A percentile compares a stretch with the other conserved stretches of the same genome.
Evolutionary conservation across 2,888 invertebrate genomes (phyloP).

Genomic region (Drosophila paranaensis): DNA sequence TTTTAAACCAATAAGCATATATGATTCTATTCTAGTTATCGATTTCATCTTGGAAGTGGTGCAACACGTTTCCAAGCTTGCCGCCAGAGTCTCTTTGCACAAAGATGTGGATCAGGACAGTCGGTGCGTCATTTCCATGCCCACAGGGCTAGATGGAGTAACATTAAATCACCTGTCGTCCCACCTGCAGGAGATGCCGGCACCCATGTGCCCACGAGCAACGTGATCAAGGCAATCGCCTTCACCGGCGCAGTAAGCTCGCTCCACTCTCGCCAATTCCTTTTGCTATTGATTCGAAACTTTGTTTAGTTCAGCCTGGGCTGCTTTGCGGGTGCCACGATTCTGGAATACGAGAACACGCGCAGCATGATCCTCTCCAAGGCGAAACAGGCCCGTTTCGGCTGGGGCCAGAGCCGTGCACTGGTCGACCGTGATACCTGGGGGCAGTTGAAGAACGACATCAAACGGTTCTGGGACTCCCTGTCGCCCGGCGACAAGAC

Average conservation of each 20-base stretch:
- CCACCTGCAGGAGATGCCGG: conserved; percentile 50
- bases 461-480: conserved; percentile 88
- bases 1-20: neutral
- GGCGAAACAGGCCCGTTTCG: conserved; percentile 85
- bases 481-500: conserved; percentile 91
- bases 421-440: conserved; percentile 59
- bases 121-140: conserved; percentile 52
- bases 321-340: conserved; percentile 90
- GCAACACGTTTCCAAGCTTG: conserved; percentile 25
- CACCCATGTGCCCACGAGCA: conserved; percentile 69
- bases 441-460: conserved; percentile 72
- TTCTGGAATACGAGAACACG: conserved; percentile 94
- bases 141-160: conserved; percentile 48
- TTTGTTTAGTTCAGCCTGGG: conserved; percentile 87
- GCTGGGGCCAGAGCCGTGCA: conserved; percentile 63
- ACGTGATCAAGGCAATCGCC: conserved; percentile 78
- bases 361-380: conserved; percentile 79
- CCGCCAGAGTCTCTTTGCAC: conserved; percentile 36
- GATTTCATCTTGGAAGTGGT: conserved; percentile 48
- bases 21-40: conserved; percentile 6
- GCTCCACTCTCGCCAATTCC: neutral
- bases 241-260: conserved; percentile 81
- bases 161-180: conserved; percentile 42
- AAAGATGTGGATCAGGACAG: conserved; percentile 21
- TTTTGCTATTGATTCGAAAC: neutral